These are phyloP conservation scores for Protophormia terraenovae DNA, from an alignment of 2,888 invertebrate species.

Conservation along the genomic window DNA sequence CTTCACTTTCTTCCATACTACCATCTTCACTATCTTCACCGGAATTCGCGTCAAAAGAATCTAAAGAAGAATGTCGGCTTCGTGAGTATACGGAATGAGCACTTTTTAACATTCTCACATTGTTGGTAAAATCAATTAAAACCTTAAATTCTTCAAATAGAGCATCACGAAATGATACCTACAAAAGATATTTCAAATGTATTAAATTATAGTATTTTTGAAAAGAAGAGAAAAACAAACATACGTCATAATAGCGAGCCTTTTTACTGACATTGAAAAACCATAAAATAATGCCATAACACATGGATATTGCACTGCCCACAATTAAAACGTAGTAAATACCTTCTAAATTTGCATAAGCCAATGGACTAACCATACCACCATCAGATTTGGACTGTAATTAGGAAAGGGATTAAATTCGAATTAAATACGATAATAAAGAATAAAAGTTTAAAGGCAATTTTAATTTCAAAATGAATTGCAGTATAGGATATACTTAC, in stretches of 20 bases:
- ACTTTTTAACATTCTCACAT: constrained; percentile 86
- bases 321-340: constrained; percentile 84
- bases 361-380: constrained; percentile 80
- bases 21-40: constrained; percentile 66
- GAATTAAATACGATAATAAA: too few species aligned
- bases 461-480: neutral
- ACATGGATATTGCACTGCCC: constrained; percentile 79
- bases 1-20: constrained; percentile 24
- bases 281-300: constrained; percentile 76
- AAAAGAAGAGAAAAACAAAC: constrained; percentile 2
- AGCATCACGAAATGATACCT: constrained; percentile 86
- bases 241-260: constrained; percentile 78
- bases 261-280: constrained; percentile 75
- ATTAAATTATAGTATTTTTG: neutral
- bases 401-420: neutral
- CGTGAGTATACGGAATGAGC: constrained; percentile 78
- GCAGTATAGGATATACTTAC: too few species aligned
- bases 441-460: too few species aligned
- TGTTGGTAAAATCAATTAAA: constrained; percentile 86
- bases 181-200: neutral
- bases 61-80: constrained; percentile 79
- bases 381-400: constrained; percentile 72
- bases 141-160: constrained; percentile 87
- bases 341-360: constrained; percentile 85
- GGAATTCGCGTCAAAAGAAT: constrained; percentile 77